Evolutionary conservation across 2,797 vertebrate genomes (phyloP).

Genomic region (Dromococcyx pavoninus): DNA sequence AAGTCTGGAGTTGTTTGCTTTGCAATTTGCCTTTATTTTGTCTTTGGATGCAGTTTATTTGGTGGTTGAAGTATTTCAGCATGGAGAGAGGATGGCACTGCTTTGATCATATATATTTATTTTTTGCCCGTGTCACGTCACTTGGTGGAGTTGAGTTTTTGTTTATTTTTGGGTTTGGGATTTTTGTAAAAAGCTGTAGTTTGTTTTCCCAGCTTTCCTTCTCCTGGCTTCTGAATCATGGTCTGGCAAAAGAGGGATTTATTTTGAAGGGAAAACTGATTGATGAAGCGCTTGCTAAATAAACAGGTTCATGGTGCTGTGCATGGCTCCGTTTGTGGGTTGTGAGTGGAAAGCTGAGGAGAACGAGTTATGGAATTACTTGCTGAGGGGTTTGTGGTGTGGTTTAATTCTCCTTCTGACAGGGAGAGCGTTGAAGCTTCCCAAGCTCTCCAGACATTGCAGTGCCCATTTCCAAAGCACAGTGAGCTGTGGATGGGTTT

Average conservation of each 20-base stretch:
- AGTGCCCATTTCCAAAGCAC: not conserved
- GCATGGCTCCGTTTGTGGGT: not conserved
- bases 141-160: not conserved
- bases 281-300: not conserved
- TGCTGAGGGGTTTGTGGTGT: not conserved
- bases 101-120: not conserved
- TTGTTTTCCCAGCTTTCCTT: not conserved
- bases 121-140: not conserved
- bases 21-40: not conserved
- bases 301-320: fast-evolving
- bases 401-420: not conserved
- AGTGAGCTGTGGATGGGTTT: not conserved
- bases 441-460: not conserved
- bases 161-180: not conserved
- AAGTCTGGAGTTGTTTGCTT: not conserved
- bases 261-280: not conserved
- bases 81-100: not conserved
- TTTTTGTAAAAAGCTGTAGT: not conserved
- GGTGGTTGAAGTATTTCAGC: not conserved
- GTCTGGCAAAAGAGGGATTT: not conserved
- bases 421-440: not conserved
- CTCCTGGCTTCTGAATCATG: not conserved
- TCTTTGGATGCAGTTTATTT: not conserved
- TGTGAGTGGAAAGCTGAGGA: not conserved
- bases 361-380: not conserved